Percentiles rank a stretch among this genome's conserved stretches.
Conservation (phyloP, 2,888 invertebrate genomes). For the Penaeus monodon region DNA sequence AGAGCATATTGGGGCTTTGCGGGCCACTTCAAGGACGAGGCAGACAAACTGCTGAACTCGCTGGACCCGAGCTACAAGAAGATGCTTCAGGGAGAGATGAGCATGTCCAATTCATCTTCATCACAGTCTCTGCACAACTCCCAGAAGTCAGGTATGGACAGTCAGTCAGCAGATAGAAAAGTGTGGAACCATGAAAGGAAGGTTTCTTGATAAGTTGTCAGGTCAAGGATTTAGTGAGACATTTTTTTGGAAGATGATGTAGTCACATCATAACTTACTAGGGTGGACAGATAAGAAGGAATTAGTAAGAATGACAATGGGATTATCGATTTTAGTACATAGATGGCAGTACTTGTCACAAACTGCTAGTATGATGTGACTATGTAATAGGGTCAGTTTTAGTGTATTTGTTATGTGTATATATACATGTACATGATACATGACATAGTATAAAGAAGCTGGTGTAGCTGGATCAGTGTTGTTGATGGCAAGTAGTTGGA, state of each 20-base stretch:
- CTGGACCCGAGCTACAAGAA: conserved; percentile 84
- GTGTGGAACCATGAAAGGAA: not conserved
- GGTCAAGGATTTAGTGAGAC: not conserved
- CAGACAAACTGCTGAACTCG: conserved; percentile 84
- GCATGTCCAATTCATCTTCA: conserved; percentile 67
- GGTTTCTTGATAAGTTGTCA: not conserved
- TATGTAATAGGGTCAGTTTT: conserved; percentile 1
- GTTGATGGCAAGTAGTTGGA: no score
- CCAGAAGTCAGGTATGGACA: conserved; percentile 53
- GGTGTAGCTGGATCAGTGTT: no score
- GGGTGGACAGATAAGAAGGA: not conserved
- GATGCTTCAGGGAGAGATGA: conserved; percentile 69
- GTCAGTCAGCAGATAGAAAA: not conserved
- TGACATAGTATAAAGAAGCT: not conserved
- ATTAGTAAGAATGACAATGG: not conserved
- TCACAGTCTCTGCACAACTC: conserved; percentile 65
- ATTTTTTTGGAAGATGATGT: no score
- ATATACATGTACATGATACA: conserved; percentile 5
- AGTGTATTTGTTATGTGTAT: conserved; percentile 10
- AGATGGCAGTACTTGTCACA: not conserved
- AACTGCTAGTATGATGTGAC: conserved; percentile 7
- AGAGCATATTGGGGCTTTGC: conserved; percentile 93
- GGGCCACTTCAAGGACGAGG: conserved; percentile 90
- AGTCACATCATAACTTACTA: no score
- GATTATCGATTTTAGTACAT: not conserved